phyloP scores from a whole-genome alignment of 2,113 vertebrate genomes.

The Illadopsis cleaveri region DNA sequence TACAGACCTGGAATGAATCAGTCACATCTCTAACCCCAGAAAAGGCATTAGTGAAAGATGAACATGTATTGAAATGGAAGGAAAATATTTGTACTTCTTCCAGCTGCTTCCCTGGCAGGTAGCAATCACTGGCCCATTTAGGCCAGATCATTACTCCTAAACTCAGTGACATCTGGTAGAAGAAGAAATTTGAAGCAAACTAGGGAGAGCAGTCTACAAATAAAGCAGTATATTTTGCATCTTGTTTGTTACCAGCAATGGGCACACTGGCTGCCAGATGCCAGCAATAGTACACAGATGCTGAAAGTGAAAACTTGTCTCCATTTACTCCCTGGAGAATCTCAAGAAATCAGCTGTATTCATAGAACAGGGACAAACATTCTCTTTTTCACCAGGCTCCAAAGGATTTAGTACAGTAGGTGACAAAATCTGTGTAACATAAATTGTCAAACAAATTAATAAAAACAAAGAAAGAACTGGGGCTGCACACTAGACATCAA shows the following conservation, averaged over 20 bases:
- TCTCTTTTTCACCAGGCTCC: not conserved
- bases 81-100: not conserved
- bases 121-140: not conserved
- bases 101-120: not conserved
- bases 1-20: not conserved
- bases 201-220: not conserved
- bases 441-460: constrained; percentile 11
- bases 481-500: not conserved
- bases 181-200: not conserved
- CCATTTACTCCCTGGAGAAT: not conserved
- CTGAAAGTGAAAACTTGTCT: not conserved
- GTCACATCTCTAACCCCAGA: not conserved
- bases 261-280: not conserved
- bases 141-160: not conserved
- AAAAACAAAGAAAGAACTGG: not conserved
- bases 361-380: not conserved
- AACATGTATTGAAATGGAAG: not conserved
- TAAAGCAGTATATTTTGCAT: not conserved
- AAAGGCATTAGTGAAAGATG: not conserved
- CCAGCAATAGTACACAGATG: not conserved
- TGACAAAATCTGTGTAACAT: not conserved
- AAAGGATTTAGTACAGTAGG: not conserved
- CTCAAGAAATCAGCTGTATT: not conserved
- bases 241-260: not conserved
- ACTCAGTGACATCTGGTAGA: not conserved